These are phyloP conservation scores for Leptinotarsa juncta DNA, from an alignment of 2,888 invertebrate genomes.

Conservation along the genomic window DNA sequence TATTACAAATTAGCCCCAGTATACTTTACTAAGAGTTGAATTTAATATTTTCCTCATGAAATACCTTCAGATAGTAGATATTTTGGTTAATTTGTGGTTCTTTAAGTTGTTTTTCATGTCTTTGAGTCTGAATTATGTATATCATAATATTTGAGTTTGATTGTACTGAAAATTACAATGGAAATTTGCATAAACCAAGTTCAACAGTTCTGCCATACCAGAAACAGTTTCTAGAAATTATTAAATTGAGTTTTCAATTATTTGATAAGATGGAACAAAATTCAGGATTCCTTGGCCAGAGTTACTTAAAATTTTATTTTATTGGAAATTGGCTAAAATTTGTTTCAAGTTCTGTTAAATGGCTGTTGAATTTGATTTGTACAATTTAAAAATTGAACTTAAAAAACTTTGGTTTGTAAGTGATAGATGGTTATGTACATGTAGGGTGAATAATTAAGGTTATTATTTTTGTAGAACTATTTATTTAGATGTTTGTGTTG, in stretches of 20 bases:
- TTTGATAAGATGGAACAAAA: no score
- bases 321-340: neutral
- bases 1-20: neutral
- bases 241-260: no score
- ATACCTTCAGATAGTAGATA: no score
- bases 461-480: slow-evolving; percentile 56
- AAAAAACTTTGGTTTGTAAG: slow-evolving; percentile 28
- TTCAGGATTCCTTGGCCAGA: no score
- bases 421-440: slow-evolving; percentile 36
- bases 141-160: neutral
- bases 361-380: neutral
- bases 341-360: neutral
- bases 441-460: slow-evolving; percentile 44
- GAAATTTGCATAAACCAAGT: neutral
- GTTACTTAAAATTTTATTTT: no score
- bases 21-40: no score
- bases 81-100: slow-evolving; percentile 10
- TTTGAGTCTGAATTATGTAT: neutral
- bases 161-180: neutral
- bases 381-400: neutral
- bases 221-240: no score
- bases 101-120: slow-evolving; percentile 13
- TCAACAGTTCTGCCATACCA: neutral
- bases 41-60: no score
- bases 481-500: slow-evolving; percentile 50